Evolutionary conservation across 2,888 invertebrate species (phyloP), one percentile per base, ranked within the genome.

Genomic region (Zygogramma bicolorata): DNA sequence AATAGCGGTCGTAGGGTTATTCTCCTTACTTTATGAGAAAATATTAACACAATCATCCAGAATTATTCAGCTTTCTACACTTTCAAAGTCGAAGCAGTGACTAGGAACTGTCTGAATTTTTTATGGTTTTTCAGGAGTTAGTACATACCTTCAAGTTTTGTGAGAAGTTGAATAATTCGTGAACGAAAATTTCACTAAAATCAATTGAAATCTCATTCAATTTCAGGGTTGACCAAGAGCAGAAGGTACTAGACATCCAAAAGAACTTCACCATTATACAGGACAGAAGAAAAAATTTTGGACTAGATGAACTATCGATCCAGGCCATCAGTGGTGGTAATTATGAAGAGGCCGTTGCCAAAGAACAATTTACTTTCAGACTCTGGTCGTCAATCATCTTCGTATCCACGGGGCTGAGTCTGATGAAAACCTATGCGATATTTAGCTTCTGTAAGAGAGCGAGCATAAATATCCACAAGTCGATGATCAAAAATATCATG

Each of bases 381-480:
- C 20, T 67, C 3, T 67, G 59, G 25, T 31, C 60, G 69, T 70
- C 77, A 0, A 76, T 81, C 76, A 76, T 77, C 5, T 38, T 74
- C 67, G 6, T 74, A 73, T 69, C 76, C 3, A 74, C 73, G 20
- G 69, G 74, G 6, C 60, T 75, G 18, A 65, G 79, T 18, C 76
- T 74, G 22, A 31, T 79, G 1, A 73, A 78, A 60, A 69, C 78
- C 27, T 79, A 77, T 58, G 34, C 72, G 15, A 69, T 78, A 15
- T 77, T 81, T 18, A 76, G 76, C 49, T 79, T 80, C 63, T 73
- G 77, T 58, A 77, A 77, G 59, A 76, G 62, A 62, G 81, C 82
- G n/a, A 77, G 79, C 7, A 70, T 77, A 58, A 80, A 67, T 88
- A 95, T 65, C 89, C 92, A 65, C 89, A 92, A 10, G 93, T 94